Evolutionary conservation across 2,113 vertebrate genomes (phyloP), one percentile per base, ranked within the genome.

Genomic region (Sminthopsis crassicaudata): DNA sequence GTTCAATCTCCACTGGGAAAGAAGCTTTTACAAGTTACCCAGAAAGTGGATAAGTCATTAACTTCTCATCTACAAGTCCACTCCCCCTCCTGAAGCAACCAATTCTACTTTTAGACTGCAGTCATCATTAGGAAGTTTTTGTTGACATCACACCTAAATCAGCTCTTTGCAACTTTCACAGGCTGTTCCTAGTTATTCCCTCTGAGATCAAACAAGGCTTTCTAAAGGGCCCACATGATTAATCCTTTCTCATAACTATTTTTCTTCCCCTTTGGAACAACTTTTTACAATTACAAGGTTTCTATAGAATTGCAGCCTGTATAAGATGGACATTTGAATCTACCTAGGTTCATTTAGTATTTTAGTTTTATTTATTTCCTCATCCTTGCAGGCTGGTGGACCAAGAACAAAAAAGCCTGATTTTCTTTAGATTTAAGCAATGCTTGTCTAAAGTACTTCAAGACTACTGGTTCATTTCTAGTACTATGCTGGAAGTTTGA

Each of bases 221-320:
- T 84, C 23, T 84, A 42, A 36, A 42, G 23, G 0, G 12, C 7
- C 67, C 19, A 42, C 42, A n/a, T 42, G 8, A 8, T 84, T 42
- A 84, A 42, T 42, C 7, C 67, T 57, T 42, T 84, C n/a, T 84
- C 67, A 76, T 36, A 76, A n/a, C 14, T 6, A 76, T n/a, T n/a
- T 52, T 93, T 53, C 91, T 93, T 92, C 54, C 24, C 84, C 92
- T 67, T 95, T 92, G 57, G n/a, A 90, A 91, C 42, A 42, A 94
- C 88, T 94, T 50, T 53, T n/a, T 14, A 67, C 19, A 5, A 76
- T 4, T 84, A 7, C 30, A 19, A 60, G 2, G 53, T 84, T 93
- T 89, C 94, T 96, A 25, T 25, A 88, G 93, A 95, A 88, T 88
- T 30, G 46, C n/a, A 54, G 55, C 46, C 36, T 19, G 60, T 5